Base-by-base conservation (phyloP, 2,113 vertebrate species). In the Lophura nycthemera region DNA sequence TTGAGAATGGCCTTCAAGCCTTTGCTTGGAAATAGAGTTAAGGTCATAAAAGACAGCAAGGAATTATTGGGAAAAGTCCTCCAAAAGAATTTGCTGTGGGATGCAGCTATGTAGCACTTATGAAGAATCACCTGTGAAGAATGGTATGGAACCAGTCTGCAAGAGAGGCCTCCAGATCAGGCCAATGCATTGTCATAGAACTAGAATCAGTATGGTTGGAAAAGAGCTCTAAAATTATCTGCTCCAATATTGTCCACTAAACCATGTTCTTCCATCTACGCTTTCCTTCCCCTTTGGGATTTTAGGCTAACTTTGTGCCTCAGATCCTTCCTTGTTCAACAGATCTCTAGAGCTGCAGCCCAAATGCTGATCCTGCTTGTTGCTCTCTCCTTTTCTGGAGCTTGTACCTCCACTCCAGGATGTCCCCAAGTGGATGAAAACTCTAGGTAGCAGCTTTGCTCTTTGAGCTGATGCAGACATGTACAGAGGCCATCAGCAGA, bases 1-100 rank as follows among this genome's bases (percentile, higher is more conserved):
- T 48, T 59, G 29, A 66, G 52, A 92, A 52, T 72, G 42, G 18
- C 54, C 93, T 80, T 84, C 36, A 67, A 29, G 30, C 52, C 5
- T 69, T 88, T 94, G 40, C 56, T 91, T 86, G 70, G 56, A 74
- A 69, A n/a, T 69, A 83, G 69, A 89, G 94, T 72, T 86, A 86
- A 94, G 13, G 29, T 65, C 65, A 86, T 83, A 82, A 94, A 93
- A 75, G 30, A 27, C 15, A 92, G 74, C 86, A 86, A 77, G 32
- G 32, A 71, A 74, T 86, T 74, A 71, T 8, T 72, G 92, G 92
- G 88, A 79, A 94, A 78, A 70, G 84, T 89, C 40, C 38, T 87
- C 21, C 34, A 14, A 71, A 52, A 74, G 47, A 29, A 30, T 73
- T 76, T 76, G n/a, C 15, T 17, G 38, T 57, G 52, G 71, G 50